phyloP scores from a whole-genome alignment of 2,888 invertebrate genomes.

The Pogonocherus hispidulus region DNA sequence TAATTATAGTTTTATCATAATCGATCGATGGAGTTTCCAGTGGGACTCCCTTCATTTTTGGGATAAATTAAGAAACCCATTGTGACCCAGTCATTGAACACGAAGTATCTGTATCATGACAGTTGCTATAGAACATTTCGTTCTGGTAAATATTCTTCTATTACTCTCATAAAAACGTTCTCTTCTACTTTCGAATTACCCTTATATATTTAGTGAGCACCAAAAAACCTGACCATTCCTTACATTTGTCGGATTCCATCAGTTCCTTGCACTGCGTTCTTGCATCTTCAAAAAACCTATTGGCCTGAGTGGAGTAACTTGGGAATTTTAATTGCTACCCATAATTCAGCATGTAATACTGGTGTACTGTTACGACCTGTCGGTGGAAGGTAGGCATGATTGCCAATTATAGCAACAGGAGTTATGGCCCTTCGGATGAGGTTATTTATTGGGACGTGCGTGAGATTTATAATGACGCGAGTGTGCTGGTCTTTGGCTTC shows the following conservation, averaged over 20 bases:
- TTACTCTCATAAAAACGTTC: too few relatives aligned
- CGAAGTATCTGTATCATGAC: too few relatives aligned
- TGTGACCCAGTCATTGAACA: too few relatives aligned
- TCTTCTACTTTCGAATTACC: too few relatives aligned
- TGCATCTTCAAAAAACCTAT: conserved; percentile 10
- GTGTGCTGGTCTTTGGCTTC: conserved; percentile 21
- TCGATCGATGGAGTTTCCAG: too few relatives aligned
- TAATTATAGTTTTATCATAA: too few relatives aligned
- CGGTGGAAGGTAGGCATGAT: conserved; percentile 40
- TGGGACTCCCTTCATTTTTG: too few relatives aligned
- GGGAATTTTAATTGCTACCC: conserved; percentile 25
- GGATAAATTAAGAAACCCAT: too few relatives aligned
- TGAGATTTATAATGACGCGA: conserved; percentile 36
- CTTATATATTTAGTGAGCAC: too few relatives aligned
- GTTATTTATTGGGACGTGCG: conserved; percentile 46
- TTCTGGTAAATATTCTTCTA: too few relatives aligned
- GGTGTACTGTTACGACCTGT: conserved; percentile 30
- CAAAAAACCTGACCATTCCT: neutral
- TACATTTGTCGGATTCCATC: neutral
- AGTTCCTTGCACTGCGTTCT: neutral
- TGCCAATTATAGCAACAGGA: conserved; percentile 49
- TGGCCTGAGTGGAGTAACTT: neutral
- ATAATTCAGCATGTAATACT: conserved; percentile 28
- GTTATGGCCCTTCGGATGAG: conserved; percentile 46
- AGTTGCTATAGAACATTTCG: too few relatives aligned